phyloP scores from a whole-genome alignment of 1,140 invertebrate species.

The Drosophila pectinifera region DNA sequence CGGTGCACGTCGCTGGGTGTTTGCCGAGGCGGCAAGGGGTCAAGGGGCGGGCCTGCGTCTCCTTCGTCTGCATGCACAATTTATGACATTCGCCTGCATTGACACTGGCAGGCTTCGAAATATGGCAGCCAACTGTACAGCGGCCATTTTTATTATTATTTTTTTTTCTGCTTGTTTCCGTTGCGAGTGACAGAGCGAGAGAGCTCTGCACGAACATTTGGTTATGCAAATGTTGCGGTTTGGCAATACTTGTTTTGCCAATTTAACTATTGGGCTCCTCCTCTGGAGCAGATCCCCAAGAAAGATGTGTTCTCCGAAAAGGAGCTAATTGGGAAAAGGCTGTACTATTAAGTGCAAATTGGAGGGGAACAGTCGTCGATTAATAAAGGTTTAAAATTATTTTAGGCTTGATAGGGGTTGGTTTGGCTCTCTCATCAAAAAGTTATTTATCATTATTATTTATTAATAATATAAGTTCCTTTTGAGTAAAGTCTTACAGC shows the following conservation, averaged over 20 bases:
- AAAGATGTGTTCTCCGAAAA: background rate
- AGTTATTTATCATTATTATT: too few relatives aligned
- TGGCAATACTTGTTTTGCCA: conserved; percentile 7
- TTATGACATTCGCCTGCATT: conserved; percentile 74
- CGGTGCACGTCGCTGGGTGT: background rate
- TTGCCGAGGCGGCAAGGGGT: background rate
- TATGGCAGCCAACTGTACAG: conserved; percentile 47
- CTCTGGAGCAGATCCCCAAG: background rate
- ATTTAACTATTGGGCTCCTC: conserved; percentile 4
- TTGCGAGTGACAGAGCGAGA: background rate
- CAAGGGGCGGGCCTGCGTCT: conserved; percentile 23
- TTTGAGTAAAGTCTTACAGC: too few relatives aligned
- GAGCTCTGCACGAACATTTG: background rate
- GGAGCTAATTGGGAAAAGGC: too few relatives aligned
- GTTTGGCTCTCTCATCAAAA: too few relatives aligned
- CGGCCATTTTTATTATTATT: conserved; percentile 29
- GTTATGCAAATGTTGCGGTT: conserved; percentile 34
- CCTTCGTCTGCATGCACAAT: conserved; percentile 54
- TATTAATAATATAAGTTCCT: too few relatives aligned
- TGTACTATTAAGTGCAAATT: background rate
- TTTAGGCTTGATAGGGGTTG: too few relatives aligned
- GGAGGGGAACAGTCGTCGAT: background rate
- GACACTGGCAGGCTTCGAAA: conserved; percentile 67
- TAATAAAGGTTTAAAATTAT: too few relatives aligned
- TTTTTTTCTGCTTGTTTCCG: background rate